Conservation (phyloP, 2,888 invertebrate genomes). For the Lithosia quadra region DNA sequence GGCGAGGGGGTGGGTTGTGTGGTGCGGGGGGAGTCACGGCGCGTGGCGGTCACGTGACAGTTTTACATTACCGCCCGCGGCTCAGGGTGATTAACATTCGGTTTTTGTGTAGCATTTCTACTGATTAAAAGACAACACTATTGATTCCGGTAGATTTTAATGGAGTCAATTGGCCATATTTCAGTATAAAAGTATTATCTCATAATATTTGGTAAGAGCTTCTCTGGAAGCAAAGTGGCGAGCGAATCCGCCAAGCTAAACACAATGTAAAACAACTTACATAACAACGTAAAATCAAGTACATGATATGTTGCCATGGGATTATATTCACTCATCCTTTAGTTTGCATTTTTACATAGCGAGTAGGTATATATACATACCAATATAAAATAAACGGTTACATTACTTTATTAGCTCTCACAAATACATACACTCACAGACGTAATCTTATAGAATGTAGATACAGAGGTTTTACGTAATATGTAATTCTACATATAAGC, state of each 20-base stretch:
- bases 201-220: not conserved
- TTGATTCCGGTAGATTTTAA: conserved; percentile 12
- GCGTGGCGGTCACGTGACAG: conserved; percentile 83
- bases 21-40: conserved; percentile 54
- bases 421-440: no score
- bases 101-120: conserved; percentile 61
- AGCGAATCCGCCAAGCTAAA: not conserved
- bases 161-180: not conserved
- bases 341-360: no score
- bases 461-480: not conserved
- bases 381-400: no score
- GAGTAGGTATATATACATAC: no score
- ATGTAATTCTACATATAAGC: conserved; percentile 11
- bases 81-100: conserved; percentile 72
- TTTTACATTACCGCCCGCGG: conserved; percentile 72
- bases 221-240: not conserved
- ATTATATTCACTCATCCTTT: no score
- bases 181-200: not conserved
- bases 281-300: no score
- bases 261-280: no score
- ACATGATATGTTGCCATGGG: no score
- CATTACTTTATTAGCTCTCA: no score
- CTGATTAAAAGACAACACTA: conserved; percentile 62
- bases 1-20: conserved; percentile 59
- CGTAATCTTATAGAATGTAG: not conserved